Base-by-base conservation (phyloP, 2,888 invertebrate species). In the Andrena bucephala region DNA sequence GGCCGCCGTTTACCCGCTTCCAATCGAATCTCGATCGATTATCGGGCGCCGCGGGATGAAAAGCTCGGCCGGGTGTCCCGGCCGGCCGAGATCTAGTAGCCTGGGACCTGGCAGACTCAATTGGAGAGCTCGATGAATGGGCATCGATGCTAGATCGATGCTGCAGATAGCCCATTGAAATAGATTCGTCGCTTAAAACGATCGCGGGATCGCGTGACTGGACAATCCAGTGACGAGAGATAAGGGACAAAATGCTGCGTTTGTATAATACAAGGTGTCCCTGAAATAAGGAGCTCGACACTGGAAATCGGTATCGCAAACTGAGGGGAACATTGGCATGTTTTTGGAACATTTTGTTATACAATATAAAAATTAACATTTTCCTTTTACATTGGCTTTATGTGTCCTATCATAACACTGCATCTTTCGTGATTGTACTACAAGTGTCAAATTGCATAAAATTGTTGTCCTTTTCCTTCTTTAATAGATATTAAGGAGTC, bases 11-110 rank as follows among this genome's bases (percentile, higher is more conserved):
- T 62, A 72, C 65, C 72, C 65, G 48, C 50, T 10, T 50, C 57
- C 42, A 36, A 75, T 80, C 71, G 75, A 33, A 80, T 80, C 75
- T 50, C 76, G 71, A 82, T 82, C 83, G 77, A 81, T 83, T 81
- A 77, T 84, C 74, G 68, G 63, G 42, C 67, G 63, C 27, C 20
- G 10, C 27, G n/a, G 60, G 76, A 80, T 66, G 67, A 71, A 59
- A 78, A 70, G 71, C 74, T 70, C 27, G 16, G 1, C 68, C 42
- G 69, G 52, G 20, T 20, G 20, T 20, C 20, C 52, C 1, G 31
- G 13, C 36, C 33, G 60, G 29, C 50, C 20, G 29, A 20, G 66
- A 77, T 42, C 72, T 62, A 54, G 52, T 31, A 62, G 83, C 62
- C 62, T 67, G 62, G 68, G 84, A 33, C 8, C 54, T 54, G 20